Conservation (phyloP, 2,113 vertebrate genomes). For the Trematomus loennbergii region DNA sequence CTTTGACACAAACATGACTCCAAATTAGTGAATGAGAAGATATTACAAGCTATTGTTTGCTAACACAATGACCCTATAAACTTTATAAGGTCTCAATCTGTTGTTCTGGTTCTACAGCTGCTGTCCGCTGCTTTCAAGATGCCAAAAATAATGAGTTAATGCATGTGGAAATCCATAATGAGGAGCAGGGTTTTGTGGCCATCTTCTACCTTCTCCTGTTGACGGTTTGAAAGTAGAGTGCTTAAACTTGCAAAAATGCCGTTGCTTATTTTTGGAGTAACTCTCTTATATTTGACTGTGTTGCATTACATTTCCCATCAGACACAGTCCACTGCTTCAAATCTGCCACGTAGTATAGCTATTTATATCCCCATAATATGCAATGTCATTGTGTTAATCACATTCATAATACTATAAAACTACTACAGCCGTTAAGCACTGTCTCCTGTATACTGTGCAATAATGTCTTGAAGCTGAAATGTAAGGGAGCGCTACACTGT, state of each 20-base stretch:
- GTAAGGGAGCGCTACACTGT: conserved; percentile 25
- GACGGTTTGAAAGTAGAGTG: neutral
- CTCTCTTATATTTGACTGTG: neutral
- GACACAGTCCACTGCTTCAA: neutral
- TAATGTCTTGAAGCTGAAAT: conserved; percentile 29
- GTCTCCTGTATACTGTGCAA: conserved; percentile 40
- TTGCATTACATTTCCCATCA: neutral
- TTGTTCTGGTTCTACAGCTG: neutral
- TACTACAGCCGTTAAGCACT: conserved; percentile 15
- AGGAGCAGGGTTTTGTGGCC: neutral
- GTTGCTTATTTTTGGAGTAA: conserved; percentile 3
- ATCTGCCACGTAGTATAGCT: neutral
- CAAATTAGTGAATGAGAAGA: neutral
- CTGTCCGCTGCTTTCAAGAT: neutral
- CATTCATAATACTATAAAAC: conserved; percentile 16
- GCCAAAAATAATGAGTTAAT: neutral
- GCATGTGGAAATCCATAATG: neutral
- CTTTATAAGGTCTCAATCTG: neutral
- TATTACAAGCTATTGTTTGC: neutral
- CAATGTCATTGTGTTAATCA: conserved; percentile 35
- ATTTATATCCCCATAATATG: conserved; percentile 17
- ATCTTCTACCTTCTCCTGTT: neutral
- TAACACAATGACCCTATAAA: neutral
- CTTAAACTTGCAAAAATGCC: neutral
- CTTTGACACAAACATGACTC: neutral